Evolutionary conservation across 1,140 invertebrate genomes (phyloP).

Genomic region (Phthorimaea operculella): DNA sequence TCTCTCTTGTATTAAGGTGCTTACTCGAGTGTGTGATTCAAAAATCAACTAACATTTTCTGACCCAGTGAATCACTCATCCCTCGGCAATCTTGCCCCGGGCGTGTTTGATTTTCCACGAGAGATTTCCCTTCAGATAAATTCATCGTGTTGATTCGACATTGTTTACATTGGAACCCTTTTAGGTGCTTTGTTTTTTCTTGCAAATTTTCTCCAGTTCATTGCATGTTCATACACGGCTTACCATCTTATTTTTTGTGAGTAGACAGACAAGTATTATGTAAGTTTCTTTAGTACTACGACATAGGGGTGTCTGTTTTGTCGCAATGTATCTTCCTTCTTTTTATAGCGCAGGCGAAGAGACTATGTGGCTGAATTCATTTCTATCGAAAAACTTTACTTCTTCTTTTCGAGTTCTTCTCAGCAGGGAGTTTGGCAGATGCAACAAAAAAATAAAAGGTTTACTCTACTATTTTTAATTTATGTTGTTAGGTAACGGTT

Average conservation of each 20-base stretch:
- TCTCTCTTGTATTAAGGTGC: slow-evolving; percentile 29
- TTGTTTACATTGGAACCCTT: slow-evolving; percentile 52
- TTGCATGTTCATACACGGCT: neutral
- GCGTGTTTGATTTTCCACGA: slow-evolving; percentile 48
- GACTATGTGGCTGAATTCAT: too few relatives aligned
- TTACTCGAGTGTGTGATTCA: slow-evolving; percentile 56
- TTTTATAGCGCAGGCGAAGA: too few relatives aligned
- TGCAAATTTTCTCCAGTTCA: neutral
- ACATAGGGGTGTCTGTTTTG: too few relatives aligned
- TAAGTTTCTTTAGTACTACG: neutral
- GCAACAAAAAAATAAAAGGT: too few relatives aligned
- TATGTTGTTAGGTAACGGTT: too few relatives aligned
- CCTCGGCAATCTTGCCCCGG: slow-evolving; percentile 42
- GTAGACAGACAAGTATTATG: neutral
- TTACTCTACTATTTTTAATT: too few relatives aligned
- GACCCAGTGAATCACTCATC: slow-evolving; percentile 53
- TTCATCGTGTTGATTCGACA: slow-evolving; percentile 52
- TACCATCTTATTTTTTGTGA: neutral
- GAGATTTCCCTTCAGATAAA: slow-evolving; percentile 56
- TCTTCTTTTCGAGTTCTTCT: too few relatives aligned
- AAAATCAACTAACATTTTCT: slow-evolving; percentile 67
- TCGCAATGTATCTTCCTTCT: too few relatives aligned
- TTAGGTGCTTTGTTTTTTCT: slow-evolving; percentile 8
- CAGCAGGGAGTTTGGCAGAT: too few relatives aligned
- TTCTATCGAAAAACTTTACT: too few relatives aligned